These are phyloP conservation scores for Dipodomys merriami DNA, from an alignment of 2,113 vertebrate species.

Conservation along the genomic window DNA sequence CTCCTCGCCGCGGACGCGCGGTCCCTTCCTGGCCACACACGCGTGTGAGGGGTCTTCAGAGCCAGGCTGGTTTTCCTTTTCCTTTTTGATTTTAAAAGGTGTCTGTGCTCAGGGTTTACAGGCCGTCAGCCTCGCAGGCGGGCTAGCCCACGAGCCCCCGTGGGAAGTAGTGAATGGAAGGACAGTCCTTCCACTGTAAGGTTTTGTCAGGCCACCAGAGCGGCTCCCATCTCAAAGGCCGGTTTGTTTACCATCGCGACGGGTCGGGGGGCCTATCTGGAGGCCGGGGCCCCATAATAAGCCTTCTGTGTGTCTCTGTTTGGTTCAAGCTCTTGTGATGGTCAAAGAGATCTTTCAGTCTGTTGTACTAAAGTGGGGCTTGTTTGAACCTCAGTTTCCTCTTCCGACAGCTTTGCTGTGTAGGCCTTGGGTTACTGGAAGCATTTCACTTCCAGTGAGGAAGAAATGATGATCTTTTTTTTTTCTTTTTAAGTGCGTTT, in stretches of 20 bases:
- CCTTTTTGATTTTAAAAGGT: not conserved
- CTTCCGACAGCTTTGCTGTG: conserved; percentile 49
- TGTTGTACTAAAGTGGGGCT: conserved; percentile 64
- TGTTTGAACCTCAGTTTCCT: conserved; percentile 66
- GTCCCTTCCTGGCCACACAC: conserved; percentile 1
- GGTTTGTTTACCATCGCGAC: conserved; percentile 65
- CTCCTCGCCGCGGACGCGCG: not conserved
- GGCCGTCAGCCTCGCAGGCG: not conserved
- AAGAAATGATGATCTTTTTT: conserved; percentile 1
- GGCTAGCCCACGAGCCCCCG: no score
- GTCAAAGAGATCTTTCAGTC: conserved; percentile 72
- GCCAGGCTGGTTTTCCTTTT: conserved; percentile 44
- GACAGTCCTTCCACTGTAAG: conserved; percentile 10
- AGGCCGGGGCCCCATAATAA: conserved; percentile 49
- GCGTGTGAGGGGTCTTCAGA: conserved; percentile 54
- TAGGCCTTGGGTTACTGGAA: conserved; percentile 37
- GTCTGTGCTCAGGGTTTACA: conserved; percentile 37
- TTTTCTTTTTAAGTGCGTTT: not conserved
- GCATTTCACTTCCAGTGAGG: conserved; percentile 55
- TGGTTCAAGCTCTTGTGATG: conserved; percentile 44
- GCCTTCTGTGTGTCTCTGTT: conserved; percentile 65
- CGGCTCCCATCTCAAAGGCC: conserved; percentile 28
- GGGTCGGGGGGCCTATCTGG: conserved; percentile 49
- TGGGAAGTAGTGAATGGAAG: conserved; percentile 56
- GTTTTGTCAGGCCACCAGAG: conserved; percentile 1